Evolutionary conservation across 2,888 invertebrate genomes (phyloP).

Genomic region (Ophion ventricosus): DNA sequence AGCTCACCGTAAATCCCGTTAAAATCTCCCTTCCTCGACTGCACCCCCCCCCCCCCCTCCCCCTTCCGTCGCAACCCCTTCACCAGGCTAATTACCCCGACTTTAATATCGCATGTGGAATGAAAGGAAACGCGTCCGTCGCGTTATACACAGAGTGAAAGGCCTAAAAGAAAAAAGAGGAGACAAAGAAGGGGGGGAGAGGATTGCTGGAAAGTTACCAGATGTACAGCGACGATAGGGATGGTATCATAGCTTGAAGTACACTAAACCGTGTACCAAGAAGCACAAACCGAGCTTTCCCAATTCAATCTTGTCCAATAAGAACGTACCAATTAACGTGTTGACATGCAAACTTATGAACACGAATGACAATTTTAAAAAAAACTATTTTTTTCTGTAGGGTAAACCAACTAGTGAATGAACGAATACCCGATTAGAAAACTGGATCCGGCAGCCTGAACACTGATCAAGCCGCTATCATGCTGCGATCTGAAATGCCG

Average conservation of each 20-base stretch:
- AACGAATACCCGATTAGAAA: too few relatives aligned
- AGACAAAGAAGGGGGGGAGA: slow-evolving; percentile 49
- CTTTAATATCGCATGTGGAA: slow-evolving; percentile 80
- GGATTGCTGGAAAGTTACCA: slow-evolving; percentile 40
- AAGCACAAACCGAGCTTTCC: neutral
- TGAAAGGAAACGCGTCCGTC: slow-evolving; percentile 69
- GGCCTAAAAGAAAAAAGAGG: slow-evolving; percentile 10
- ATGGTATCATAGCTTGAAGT: slow-evolving; percentile 54
- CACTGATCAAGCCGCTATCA: too few relatives aligned
- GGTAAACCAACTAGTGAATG: too few relatives aligned
- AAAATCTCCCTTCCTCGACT: slow-evolving; percentile 71
- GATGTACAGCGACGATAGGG: slow-evolving; percentile 48
- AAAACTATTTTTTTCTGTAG: neutral
- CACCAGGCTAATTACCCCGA: slow-evolving; percentile 79
- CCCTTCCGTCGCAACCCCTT: slow-evolving; percentile 65
- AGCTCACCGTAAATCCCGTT: slow-evolving; percentile 67
- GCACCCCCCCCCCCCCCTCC: slow-evolving; percentile 56
- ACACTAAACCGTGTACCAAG: slow-evolving; percentile 16
- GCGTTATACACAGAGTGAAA: slow-evolving; percentile 44
- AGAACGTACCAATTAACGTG: neutral
- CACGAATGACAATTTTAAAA: neutral
- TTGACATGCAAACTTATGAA: slow-evolving; percentile 1
- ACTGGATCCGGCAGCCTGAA: too few relatives aligned
- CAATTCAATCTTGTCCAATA: slow-evolving; percentile 22
- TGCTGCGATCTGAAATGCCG: too few relatives aligned